A percentile compares a stretch with the other conserved stretches of the same genome.
These are phyloP conservation scores for Pollenia amentaria DNA, from an alignment of 2,888 invertebrate species.

Conservation along the genomic window DNA sequence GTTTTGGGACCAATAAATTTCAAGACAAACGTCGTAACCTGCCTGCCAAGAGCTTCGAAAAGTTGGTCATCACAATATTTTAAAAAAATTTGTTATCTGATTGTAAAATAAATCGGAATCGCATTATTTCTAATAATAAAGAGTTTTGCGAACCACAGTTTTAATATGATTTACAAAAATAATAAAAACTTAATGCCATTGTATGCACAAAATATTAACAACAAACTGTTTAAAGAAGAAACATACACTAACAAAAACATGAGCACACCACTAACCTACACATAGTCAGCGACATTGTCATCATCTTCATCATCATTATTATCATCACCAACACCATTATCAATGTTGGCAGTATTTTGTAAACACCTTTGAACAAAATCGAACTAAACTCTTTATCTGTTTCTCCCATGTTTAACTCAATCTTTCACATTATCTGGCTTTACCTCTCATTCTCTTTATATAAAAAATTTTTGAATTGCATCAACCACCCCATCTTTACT, in stretches of 20 bases:
- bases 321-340: neutral
- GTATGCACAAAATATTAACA: conserved; percentile 60
- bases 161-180: conserved; percentile 11
- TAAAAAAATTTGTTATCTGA: too few relatives aligned
- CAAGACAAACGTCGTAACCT: too few relatives aligned
- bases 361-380: conserved; percentile 29
- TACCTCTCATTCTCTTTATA: neutral
- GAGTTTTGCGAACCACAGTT: too few relatives aligned
- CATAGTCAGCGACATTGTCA: neutral
- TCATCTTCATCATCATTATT: conserved; percentile 12
- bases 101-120: too few relatives aligned
- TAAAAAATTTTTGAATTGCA: neutral
- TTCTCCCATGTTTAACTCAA: neutral
- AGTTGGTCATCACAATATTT: too few relatives aligned
- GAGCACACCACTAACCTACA: conserved; percentile 37
- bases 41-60: too few relatives aligned
- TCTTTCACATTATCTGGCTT: neutral
- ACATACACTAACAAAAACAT: conserved; percentile 1
- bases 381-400: conserved; percentile 35
- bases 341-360: neutral
- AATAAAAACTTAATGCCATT: conserved; percentile 36
- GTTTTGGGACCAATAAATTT: too few relatives aligned
- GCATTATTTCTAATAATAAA: too few relatives aligned
- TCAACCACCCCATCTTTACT: too few relatives aligned
- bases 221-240: conserved; percentile 25